Base-by-base conservation (phyloP, 2,113 vertebrate genomes). In the Hassar affinis region DNA sequence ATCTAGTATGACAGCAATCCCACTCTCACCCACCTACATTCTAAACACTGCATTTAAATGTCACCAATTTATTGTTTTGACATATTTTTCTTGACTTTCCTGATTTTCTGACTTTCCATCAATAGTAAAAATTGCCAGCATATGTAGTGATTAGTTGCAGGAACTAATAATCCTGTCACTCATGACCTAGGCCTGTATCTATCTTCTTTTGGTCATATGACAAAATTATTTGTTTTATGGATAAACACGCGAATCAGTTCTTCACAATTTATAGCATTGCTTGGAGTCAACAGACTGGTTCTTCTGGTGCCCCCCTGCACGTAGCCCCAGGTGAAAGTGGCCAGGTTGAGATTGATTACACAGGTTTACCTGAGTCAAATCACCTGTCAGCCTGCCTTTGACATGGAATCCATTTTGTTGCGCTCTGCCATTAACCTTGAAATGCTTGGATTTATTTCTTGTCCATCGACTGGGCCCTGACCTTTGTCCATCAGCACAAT, bases 371-470 rank as follows among this genome's bases (percentile, higher is more conserved):
- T 27, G 88, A 93, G 92, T 94, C 92, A 94, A 92, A 94, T 94
- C 93, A 94, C 94, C 93, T 91, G 92, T 93, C 92, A 92, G 90
- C 87, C 85, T 85, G 78, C 89, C 91, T 88, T 88, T 93, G 92
- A 93, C 92, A 93, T 89, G 88, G 91, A 93, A 94, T 94, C 89
- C 89, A 92, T 94, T 94, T 92, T 93, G 91, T 92, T 93, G 86
- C 89, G 69, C 90, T 90, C 90, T 86, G 92, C 92, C 91, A 94
- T 95, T 95, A 94, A 95, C 94, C 94, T 95, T 94, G 92, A 92
- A 92, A 91, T 92, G 91, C 88, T 92, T 92, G 90, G 90, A 93
- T 93, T 92, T 91, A 86, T 93, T 91, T 90, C 89, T 80, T 77
- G 89, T 90, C 92, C 64, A 30, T 83, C 87, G 91, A 89, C 91